These are phyloP conservation scores for Jaculus jaculus DNA, from an alignment of 2,113 vertebrate species.

Conservation along the genomic window DNA sequence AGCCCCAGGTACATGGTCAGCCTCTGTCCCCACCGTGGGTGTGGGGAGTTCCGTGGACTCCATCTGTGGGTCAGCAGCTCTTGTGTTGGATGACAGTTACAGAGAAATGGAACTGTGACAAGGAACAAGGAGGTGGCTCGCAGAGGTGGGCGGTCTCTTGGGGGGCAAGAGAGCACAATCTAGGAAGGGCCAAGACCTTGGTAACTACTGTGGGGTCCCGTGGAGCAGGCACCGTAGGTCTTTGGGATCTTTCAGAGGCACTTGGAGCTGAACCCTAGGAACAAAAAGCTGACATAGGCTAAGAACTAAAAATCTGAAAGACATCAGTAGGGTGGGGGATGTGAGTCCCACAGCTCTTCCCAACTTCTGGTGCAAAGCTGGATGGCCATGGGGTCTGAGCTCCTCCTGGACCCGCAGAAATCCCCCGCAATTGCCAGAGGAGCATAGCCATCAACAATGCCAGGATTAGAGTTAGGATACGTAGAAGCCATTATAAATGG, in stretches of 20 bases:
- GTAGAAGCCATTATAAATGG: neutral
- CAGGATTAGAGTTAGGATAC: neutral
- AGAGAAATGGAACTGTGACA: rapidly evolving
- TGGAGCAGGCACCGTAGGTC: neutral
- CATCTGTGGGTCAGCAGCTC: neutral
- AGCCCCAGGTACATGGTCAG: neutral
- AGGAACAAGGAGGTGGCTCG: neutral
- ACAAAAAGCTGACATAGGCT: neutral
- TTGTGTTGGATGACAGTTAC: rapidly evolving
- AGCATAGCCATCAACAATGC: neutral
- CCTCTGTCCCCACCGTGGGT: neutral
- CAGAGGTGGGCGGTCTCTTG: too few relatives aligned
- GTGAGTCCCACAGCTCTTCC: too few relatives aligned
- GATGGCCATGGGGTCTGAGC: neutral
- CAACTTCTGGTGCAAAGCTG: neutral
- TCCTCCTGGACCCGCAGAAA: neutral
- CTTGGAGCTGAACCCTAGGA: neutral
- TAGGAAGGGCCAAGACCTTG: neutral
- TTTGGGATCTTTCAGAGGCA: neutral
- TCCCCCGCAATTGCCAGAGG: rapidly evolving
- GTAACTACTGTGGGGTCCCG: neutral
- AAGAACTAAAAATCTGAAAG: rapidly evolving
- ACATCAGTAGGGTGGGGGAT: neutral
- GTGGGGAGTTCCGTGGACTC: neutral
- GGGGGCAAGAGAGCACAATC: neutral